These are phyloP conservation scores for Stictocephala bisonia DNA, from an alignment of 2,888 invertebrate species.

Conservation along the genomic window DNA sequence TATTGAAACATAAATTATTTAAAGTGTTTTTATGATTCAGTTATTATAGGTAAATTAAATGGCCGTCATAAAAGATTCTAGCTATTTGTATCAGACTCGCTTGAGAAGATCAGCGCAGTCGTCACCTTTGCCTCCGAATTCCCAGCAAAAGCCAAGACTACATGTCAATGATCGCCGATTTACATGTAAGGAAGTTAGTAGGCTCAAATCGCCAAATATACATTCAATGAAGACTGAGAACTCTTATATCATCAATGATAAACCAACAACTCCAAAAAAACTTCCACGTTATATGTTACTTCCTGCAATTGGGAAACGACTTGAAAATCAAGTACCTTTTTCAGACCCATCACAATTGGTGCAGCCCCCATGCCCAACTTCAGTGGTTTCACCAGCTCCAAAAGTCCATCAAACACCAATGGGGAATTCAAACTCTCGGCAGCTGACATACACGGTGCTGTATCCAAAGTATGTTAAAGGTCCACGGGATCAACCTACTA, in stretches of 20 bases:
- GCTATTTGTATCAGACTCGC: background rate
- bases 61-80: conserved; percentile 22
- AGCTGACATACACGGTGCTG: conserved; percentile 11
- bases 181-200: background rate
- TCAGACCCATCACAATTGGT: too few species aligned
- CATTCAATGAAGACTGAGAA: background rate
- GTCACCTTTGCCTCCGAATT: background rate
- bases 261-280: background rate
- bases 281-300: background rate
- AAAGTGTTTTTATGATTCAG: background rate
- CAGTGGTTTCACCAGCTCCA: too few species aligned
- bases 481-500: background rate
- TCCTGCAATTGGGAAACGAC: conserved; percentile 10
- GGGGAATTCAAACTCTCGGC: background rate
- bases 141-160: background rate
- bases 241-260: background rate
- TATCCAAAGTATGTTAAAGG: conserved; percentile 5
- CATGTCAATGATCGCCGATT: background rate
- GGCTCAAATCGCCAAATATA: background rate
- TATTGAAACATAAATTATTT: conserved; percentile 3
- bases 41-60: background rate
- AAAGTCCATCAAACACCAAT: too few species aligned
- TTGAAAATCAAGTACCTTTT: too few species aligned
- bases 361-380: too few species aligned
- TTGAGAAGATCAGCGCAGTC: background rate